phyloP scores from a whole-genome alignment of 35 echinoderm and acorn worm species.

The Anneissia japonica region DNA sequence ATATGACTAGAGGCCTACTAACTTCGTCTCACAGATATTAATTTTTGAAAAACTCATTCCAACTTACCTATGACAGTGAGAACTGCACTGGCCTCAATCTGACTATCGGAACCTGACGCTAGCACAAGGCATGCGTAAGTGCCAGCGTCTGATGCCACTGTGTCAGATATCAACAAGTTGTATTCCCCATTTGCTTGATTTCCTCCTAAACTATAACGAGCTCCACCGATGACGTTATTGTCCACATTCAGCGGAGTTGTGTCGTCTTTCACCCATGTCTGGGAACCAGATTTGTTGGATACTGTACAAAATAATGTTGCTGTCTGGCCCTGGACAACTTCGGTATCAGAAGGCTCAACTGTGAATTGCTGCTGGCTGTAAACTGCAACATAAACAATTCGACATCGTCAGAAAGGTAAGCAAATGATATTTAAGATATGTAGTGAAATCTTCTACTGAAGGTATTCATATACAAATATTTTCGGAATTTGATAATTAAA shows the following conservation, averaged over 20 bases:
- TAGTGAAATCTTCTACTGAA: no score
- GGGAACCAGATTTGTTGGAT: slow-evolving; percentile 45
- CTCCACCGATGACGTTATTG: slow-evolving; percentile 38
- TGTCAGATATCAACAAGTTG: slow-evolving; percentile 49
- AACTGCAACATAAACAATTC: slow-evolving; percentile 10
- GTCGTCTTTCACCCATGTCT: slow-evolving; percentile 57
- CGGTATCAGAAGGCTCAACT: slow-evolving; percentile 31
- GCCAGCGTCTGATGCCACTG: slow-evolving; percentile 39
- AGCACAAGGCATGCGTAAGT: slow-evolving; percentile 56
- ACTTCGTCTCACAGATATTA: no score
- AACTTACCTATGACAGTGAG: slow-evolving; percentile 61
- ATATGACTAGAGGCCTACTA: no score
- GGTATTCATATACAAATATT: neutral
- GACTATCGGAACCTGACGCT: slow-evolving; percentile 11
- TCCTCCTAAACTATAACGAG: slow-evolving; percentile 44
- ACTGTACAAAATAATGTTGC: slow-evolving; percentile 53
- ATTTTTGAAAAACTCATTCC: no score
- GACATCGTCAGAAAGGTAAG: neutral
- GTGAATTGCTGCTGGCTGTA: slow-evolving; percentile 55
- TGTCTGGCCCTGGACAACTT: slow-evolving; percentile 43
- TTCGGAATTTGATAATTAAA: neutral
- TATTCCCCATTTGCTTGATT: slow-evolving; percentile 34
- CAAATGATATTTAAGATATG: no score
- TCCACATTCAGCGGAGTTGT: slow-evolving; percentile 38
- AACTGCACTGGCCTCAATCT: slow-evolving; percentile 29